phyloP scores from a whole-genome alignment of 2,113 vertebrate species.

The Grus americana region DNA sequence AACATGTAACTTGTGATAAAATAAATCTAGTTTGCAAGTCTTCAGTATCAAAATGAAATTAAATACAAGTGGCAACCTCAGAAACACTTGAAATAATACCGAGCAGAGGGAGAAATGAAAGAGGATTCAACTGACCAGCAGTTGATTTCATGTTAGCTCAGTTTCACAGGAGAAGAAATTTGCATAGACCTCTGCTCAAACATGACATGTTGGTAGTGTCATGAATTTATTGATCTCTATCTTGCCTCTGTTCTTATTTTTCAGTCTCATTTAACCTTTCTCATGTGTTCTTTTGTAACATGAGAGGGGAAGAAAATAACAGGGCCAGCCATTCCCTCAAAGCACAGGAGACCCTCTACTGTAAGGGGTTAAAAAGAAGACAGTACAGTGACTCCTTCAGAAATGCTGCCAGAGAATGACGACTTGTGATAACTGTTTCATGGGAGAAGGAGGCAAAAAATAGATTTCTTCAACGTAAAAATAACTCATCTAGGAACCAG shows the following conservation, averaged over 20 bases:
- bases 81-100: slow-evolving; percentile 4
- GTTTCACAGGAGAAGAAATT: not conserved
- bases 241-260: not conserved
- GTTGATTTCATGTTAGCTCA: not conserved
- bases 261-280: not conserved
- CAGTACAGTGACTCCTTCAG: not conserved
- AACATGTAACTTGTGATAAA: not conserved
- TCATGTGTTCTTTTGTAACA: not conserved
- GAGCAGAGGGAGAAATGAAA: not conserved
- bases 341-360: not conserved
- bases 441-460: not conserved
- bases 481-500: not conserved
- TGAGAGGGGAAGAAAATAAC: not conserved
- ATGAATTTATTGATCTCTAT: not conserved
- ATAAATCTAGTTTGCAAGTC: not conserved
- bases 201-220: not conserved
- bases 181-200: not conserved
- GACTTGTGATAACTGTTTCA: not conserved
- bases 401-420: not conserved
- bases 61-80: not conserved
- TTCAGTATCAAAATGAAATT: not conserved
- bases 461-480: not conserved
- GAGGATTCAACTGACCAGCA: not conserved
- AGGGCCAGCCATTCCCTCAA: not conserved
- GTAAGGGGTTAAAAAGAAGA: not conserved